Evolutionary conservation across 1,140 invertebrate species (phyloP), one percentile per base, ranked within the genome.

Genomic region (Diorhabda elongata): DNA sequence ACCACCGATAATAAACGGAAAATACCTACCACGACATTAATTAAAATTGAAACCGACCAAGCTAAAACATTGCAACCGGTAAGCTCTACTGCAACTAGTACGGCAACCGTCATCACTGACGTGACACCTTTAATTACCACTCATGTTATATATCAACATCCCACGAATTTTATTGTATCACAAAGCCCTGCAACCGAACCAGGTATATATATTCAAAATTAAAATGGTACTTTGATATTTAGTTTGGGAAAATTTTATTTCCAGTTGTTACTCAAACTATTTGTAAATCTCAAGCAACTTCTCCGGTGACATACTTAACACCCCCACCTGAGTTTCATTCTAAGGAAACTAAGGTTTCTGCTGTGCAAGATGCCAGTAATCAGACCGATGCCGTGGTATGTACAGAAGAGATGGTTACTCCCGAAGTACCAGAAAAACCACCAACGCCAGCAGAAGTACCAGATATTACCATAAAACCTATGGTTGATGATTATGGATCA

Each of bases 281-380:
- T 2, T 85, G 84, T 69, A 81, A 84, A 66, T 85, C 84, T 59
- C 87, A 88, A 79, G 87, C 83, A 11, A 85, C 84, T 0, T 86
- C 85, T 2, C 84, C 85, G 3, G 86, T 79, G 66, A 84, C 86
- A 2, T 87, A 85, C 44, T 78, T 88, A 3, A 87, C 88, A 2
- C 87, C 87, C 8, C 86, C 87, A 2, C 87, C 87, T 7, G 87
- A 89, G 64, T 78, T 82, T n/a, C 69, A 73, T 44, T 64, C 69
- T 11, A 52, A 69, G 52, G 70, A 71, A 44, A 81, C 82, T 61
- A 81, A 83, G 43, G 71, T 73, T 11, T 69, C 76, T 5, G 85
- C 85, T 11, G 90, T 92, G 60, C 90, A 88, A 80, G 91, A 93
- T 74, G 91, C 91, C 0, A 91, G 90, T 11, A 92, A 92, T 77